These are phyloP conservation scores for Drosophila yakuba DNA, from an alignment of 1,140 invertebrate species.

Conservation along the genomic window DNA sequence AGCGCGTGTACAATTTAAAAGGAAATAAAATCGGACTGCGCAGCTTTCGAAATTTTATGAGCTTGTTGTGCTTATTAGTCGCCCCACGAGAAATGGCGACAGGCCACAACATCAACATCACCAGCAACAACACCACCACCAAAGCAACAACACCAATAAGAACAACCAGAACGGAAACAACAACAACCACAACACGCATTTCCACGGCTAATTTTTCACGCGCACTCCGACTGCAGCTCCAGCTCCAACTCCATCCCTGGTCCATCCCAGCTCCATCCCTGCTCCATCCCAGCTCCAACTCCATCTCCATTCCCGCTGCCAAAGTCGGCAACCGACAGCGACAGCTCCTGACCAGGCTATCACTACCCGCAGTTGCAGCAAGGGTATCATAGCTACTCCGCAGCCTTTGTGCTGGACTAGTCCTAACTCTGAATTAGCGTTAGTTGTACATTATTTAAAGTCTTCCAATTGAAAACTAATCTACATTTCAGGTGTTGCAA, in stretches of 20 bases:
- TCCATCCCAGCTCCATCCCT: too few relatives aligned
- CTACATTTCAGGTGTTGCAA: too few relatives aligned
- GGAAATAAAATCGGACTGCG: slow-evolving; percentile 73
- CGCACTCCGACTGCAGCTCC: slow-evolving; percentile 35
- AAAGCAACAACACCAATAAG: slow-evolving; percentile 7
- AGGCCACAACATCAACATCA: slow-evolving; percentile 51
- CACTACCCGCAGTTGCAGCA: slow-evolving; percentile 1
- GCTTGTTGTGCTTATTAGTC: slow-evolving; percentile 80
- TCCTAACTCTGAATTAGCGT: too few relatives aligned
- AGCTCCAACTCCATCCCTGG: too few relatives aligned
- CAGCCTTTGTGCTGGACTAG: neutral
- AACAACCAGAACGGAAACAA: slow-evolving; percentile 23
- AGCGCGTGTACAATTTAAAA: slow-evolving; percentile 80
- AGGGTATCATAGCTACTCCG: slow-evolving; percentile 20
- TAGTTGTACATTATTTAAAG: neutral
- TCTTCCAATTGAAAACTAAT: too few relatives aligned
- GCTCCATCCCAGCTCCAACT: neutral
- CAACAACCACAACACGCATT: slow-evolving; percentile 67
- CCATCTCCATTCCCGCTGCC: slow-evolving; percentile 23
- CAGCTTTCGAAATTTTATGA: slow-evolving; percentile 81
- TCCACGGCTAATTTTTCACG: slow-evolving; percentile 81
- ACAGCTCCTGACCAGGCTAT: slow-evolving; percentile 74
- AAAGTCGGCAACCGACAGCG: slow-evolving; percentile 61
- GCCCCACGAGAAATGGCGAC: slow-evolving; percentile 75
- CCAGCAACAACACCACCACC: slow-evolving; percentile 1